Percentiles rank a stretch among this genome's conserved stretches.
Conservation (phyloP, 2,113 vertebrate genomes). For the Pachyramphus minor region DNA sequence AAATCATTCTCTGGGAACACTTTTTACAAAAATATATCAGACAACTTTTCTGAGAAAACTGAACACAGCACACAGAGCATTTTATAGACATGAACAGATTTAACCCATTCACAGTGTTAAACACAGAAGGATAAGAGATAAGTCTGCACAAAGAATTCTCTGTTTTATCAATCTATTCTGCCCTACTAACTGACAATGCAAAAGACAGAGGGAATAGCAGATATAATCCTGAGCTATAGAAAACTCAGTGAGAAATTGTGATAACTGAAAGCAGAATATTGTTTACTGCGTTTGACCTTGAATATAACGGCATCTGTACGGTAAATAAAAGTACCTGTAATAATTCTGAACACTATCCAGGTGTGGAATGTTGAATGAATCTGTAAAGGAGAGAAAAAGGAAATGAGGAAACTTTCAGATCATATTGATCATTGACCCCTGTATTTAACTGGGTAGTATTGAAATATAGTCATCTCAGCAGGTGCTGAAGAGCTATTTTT, state of each 20-base stretch:
- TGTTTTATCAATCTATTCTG: not conserved
- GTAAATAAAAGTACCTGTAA: slow-evolving; percentile 83
- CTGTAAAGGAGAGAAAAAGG: slow-evolving; percentile 71
- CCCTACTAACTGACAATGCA: not conserved
- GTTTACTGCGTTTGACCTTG: not conserved
- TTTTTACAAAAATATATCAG: not conserved
- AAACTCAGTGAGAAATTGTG: not conserved
- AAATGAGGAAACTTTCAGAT: not conserved
- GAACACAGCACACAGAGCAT: not conserved
- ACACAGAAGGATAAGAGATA: not conserved
- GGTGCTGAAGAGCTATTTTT: not conserved
- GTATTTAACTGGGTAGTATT: not conserved
- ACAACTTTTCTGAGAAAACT: not conserved
- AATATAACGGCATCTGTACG: not conserved
- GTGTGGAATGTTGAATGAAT: slow-evolving; percentile 91
- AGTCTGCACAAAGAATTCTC: not conserved
- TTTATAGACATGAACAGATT: not conserved
- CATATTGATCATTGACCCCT: not conserved
- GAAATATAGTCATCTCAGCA: not conserved
- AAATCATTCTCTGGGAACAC: not conserved
- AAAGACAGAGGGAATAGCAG: not conserved
- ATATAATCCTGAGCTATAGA: not conserved
- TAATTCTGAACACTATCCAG: slow-evolving; percentile 89
- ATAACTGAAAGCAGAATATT: not conserved
- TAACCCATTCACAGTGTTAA: not conserved